Evolutionary conservation across 2,113 vertebrate species (phyloP).

Genomic region (Oryzias woworae): DNA sequence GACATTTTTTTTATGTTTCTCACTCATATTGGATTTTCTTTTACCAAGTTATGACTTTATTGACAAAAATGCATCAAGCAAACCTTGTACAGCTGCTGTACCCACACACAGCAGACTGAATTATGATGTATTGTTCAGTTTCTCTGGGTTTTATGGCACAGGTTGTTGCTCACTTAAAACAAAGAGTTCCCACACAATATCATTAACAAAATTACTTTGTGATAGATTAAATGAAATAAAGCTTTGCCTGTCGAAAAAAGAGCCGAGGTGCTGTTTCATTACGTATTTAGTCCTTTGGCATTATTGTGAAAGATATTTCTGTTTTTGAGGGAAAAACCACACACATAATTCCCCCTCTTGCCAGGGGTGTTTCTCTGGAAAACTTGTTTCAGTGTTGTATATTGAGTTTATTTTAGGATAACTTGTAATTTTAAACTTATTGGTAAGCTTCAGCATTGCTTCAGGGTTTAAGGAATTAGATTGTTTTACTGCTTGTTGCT

Average conservation of each 20-base stretch:
- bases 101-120: neutral
- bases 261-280: conserved; percentile 12
- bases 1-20: neutral
- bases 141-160: conserved; percentile 23
- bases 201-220: conserved; percentile 29
- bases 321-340: neutral
- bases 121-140: conserved; percentile 17
- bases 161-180: conserved; percentile 11
- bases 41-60: neutral
- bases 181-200: conserved; percentile 10
- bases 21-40: neutral
- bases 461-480: conserved; percentile 9
- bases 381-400: conserved; percentile 1
- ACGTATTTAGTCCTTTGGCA: neutral
- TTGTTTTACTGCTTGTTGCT: conserved; percentile 10
- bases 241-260: neutral
- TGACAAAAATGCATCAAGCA: neutral
- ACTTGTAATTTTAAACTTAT: neutral
- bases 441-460: conserved; percentile 7
- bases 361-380: conserved; percentile 1
- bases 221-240: conserved; percentile 26
- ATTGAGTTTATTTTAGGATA: neutral
- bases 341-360: neutral
- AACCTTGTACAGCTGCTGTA: conserved; percentile 5
- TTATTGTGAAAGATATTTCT: neutral